Conservation (phyloP, 2,113 vertebrate species). For the Dicerorhinus sumatrensis region DNA sequence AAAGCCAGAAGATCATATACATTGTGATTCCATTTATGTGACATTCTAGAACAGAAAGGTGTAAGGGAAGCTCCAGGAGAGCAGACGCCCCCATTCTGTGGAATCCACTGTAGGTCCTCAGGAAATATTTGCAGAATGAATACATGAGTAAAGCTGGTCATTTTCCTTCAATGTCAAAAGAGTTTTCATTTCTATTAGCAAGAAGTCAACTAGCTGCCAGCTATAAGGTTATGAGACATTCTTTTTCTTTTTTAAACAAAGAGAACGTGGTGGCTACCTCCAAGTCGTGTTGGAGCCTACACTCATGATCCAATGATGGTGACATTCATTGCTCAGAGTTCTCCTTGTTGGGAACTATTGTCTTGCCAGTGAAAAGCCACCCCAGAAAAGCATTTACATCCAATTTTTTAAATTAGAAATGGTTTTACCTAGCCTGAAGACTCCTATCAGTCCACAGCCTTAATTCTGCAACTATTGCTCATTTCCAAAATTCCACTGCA, state of each 20-base stretch:
- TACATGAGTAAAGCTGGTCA: not conserved
- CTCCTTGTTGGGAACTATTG: not conserved
- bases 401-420: not conserved
- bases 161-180: not conserved
- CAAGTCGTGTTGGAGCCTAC: not conserved
- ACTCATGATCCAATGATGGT: not conserved
- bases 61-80: not conserved
- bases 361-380: not conserved
- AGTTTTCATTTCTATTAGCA: not conserved
- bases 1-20: rapidly evolving
- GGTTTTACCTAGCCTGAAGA: not conserved
- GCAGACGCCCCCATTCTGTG: not conserved
- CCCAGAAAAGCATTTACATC: not conserved
- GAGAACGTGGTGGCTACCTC: not conserved
- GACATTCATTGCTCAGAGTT: not conserved
- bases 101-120: not conserved
- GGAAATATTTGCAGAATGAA: not conserved
- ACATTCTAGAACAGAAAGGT: not conserved
- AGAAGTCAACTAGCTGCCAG: not conserved
- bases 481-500: not conserved
- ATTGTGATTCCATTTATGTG: not conserved
- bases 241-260: not conserved
- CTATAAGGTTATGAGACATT: not conserved
- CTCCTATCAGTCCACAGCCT: not conserved
- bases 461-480: not conserved